Evolutionary conservation across 2,888 invertebrate species (phyloP), one percentile per base, ranked within the genome.

Genomic region (Dicycla oo): DNA sequence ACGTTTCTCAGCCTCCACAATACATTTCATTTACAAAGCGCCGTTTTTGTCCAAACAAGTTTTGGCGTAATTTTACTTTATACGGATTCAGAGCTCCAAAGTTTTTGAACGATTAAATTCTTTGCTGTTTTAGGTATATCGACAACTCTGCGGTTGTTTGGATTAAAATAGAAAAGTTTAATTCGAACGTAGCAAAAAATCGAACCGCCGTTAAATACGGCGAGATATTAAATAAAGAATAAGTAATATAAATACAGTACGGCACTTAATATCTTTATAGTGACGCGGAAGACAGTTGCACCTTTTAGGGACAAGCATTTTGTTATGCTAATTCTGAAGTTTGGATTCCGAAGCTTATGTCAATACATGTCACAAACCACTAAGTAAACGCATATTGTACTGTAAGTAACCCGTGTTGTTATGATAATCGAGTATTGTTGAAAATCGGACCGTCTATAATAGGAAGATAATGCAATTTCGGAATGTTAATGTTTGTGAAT

Each of bases 391-490:
- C 78, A 79, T 82, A 77, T 78, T 75, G 81, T 78, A 77, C 78
- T 75, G 81, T 78, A 80, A 80, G 78, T 78, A 81, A 79, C 78
- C 82, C 40, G 71, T 81, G 87, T 88, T 89, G 87, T 89, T 78
- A 89, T 89, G 87, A 72, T 89, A 89, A 89, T 89, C 77, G 65
- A 73, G 75, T 78, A 85, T 87, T 86, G 88, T 87, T 82, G 79
- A 75, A 73, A 85, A 78, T 62, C 77, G 73, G 81, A 80, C 69
- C 58, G 38, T 56, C 69, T 70, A 75, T 75, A 78, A 78, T 77
- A 68, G 65, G 68, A 78, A 75, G 73, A 85, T 78, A 77, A 79
- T 80, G 69, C 62, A 76, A 75, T 82, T 80, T 78, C 13, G 57
- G 69, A 75, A 81, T 76, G 74, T 72, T 84, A 80, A 83, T 78